Percentiles rank a stretch among this genome's conserved stretches.
Conservation (phyloP, 2,113 vertebrate species). For the Ctenomys sociabilis region DNA sequence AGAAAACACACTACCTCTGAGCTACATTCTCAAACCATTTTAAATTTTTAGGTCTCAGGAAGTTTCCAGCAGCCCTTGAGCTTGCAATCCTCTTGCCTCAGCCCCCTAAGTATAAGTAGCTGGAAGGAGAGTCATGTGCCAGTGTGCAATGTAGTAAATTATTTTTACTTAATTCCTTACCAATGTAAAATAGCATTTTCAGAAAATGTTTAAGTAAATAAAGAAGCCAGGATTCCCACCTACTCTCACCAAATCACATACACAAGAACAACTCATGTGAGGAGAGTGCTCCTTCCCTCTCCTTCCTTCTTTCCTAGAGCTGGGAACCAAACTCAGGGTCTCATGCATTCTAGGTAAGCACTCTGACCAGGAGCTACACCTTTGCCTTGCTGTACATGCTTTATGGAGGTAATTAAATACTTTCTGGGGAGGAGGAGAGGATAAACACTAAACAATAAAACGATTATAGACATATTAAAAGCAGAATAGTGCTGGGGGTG, state of each 20-base stretch:
- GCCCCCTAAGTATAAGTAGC: neutral
- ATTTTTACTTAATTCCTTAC: constrained; percentile 25
- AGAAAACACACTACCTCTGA: neutral
- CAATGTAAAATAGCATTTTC: constrained; percentile 61
- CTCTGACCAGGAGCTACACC: neutral
- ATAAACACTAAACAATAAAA: neutral
- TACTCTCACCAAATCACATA: neutral
- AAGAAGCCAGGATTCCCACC: neutral
- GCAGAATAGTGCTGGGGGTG: neutral
- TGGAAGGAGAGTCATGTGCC: neutral
- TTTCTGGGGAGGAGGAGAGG: neutral
- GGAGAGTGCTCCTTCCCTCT: neutral
- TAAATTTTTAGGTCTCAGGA: neutral
- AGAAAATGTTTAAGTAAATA: constrained; percentile 25
- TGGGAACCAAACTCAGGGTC: neutral
- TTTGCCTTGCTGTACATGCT: neutral
- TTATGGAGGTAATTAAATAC: neutral
- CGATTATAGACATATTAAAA: neutral
- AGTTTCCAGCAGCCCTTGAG: neutral
- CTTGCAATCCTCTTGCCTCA: neutral
- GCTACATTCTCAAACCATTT: neutral
- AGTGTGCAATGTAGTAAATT: neutral
- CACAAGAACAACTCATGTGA: neutral
- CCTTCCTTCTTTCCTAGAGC: neutral
- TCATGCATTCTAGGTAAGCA: neutral